These are phyloP conservation scores for Drosophila trapezifrons DNA, from an alignment of 1,140 invertebrate genomes.

Conservation along the genomic window DNA sequence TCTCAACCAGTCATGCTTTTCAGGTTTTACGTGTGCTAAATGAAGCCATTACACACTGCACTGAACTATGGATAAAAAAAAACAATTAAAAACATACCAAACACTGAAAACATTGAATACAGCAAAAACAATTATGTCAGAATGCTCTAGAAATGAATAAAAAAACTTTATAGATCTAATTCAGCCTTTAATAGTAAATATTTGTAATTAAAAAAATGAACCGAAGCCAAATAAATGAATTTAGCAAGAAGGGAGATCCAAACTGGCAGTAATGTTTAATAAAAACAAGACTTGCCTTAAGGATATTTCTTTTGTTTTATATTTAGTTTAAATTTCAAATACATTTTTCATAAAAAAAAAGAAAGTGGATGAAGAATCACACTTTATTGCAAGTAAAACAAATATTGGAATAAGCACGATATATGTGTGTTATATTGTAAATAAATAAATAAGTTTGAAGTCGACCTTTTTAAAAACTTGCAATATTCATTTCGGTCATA, in stretches of 20 bases:
- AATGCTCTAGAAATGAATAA: neutral
- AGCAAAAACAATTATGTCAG: neutral
- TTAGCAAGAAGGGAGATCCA: neutral
- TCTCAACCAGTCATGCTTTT: slow-evolving; percentile 1
- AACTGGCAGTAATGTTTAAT: too few species aligned
- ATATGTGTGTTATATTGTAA: too few species aligned
- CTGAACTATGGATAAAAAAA: slow-evolving; percentile 8
- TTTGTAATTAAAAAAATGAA: neutral
- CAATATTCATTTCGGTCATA: neutral
- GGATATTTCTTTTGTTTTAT: too few species aligned
- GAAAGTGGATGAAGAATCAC: too few species aligned
- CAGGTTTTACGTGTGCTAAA: slow-evolving; percentile 44
- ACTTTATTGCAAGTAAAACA: too few species aligned
- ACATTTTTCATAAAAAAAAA: too few species aligned
- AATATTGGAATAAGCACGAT: too few species aligned
- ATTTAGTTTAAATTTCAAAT: too few species aligned
- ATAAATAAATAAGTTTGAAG: too few species aligned
- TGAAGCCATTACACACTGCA: slow-evolving; percentile 60
- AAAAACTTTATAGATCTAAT: neutral
- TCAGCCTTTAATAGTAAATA: neutral
- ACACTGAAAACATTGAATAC: neutral
- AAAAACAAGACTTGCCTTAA: too few species aligned
- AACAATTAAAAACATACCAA: slow-evolving; percentile 27
- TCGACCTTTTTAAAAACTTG: neutral
- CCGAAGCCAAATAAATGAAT: neutral